A percentile compares a stretch with the other conserved stretches of the same genome.
Conservation (phyloP, 1,140 invertebrate genomes). For the Laupala kohalensis region DNA sequence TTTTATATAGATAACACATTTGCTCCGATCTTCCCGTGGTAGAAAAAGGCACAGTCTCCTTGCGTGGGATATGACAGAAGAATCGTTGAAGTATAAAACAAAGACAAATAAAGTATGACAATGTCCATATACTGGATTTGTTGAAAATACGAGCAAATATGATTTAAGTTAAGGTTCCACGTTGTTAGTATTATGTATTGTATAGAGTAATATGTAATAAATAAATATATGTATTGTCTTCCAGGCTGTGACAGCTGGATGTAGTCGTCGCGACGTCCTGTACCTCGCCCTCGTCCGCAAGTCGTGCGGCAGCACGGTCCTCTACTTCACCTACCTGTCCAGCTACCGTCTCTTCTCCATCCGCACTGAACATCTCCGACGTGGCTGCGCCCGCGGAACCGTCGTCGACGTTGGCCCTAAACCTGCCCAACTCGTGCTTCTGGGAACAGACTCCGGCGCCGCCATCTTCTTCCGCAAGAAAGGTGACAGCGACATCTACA, state of each 20-base stretch:
- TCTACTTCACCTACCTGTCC: constrained; percentile 43
- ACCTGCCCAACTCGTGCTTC: constrained; percentile 34
- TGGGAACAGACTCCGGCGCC: constrained; percentile 20
- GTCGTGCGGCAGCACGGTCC: constrained; percentile 32
- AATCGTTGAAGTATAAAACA: too few species aligned
- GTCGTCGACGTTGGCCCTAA: constrained; percentile 40
- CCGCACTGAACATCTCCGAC: constrained; percentile 36
- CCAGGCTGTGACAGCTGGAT: constrained; percentile 25
- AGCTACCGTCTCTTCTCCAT: constrained; percentile 38
- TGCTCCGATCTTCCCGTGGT: too few species aligned
- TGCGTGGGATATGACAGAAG: too few species aligned
- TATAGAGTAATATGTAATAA: too few species aligned
- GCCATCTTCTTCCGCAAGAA: constrained; percentile 19
- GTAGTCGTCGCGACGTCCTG: constrained; percentile 36
- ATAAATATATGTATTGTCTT: too few species aligned
- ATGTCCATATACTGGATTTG: too few species aligned
- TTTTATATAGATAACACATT: too few species aligned
- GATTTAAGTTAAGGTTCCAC: too few species aligned
- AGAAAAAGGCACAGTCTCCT: too few species aligned
- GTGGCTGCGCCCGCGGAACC: constrained; percentile 33
- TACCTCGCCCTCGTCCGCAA: constrained; percentile 38
- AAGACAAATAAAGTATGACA: too few species aligned
- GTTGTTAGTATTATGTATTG: too few species aligned
- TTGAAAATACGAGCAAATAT: too few species aligned
- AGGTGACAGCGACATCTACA: constrained; percentile 31